Evolutionary conservation across 2,888 invertebrate species (phyloP).

Genomic region (Aphrophora alni): DNA sequence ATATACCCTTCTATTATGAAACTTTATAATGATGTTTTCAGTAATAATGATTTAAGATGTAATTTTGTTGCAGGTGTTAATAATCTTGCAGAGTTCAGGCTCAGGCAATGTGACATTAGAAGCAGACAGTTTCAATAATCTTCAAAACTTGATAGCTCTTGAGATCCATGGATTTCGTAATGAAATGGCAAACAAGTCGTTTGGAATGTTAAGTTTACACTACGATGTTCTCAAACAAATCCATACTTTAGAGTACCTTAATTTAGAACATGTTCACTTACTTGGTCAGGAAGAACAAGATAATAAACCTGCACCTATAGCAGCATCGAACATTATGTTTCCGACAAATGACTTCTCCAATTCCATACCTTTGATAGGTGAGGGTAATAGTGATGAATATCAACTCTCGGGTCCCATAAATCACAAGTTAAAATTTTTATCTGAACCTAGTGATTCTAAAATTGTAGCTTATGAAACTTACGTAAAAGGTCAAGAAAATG

Average conservation of each 20-base stretch:
- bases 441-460: conserved; percentile 59
- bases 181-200: conserved; percentile 38
- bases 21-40: too few species aligned
- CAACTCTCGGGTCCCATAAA: neutral
- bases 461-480: conserved; percentile 70
- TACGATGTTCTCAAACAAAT: conserved; percentile 54
- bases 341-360: conserved; percentile 17
- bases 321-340: conserved; percentile 9
- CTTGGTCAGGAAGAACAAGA: conserved; percentile 51
- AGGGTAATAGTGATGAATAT: conserved; percentile 15
- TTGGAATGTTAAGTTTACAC: conserved; percentile 49
- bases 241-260: conserved; percentile 59
- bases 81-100: conserved; percentile 64
- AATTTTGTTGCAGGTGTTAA: conserved; percentile 58
- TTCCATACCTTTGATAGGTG: neutral
- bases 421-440: conserved; percentile 2
- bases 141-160: conserved; percentile 63
- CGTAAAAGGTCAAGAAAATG: conserved; percentile 61
- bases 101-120: conserved; percentile 59
- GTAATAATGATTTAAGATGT: too few species aligned
- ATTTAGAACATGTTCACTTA: conserved; percentile 61
- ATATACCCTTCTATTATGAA: too few species aligned
- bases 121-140: conserved; percentile 59
- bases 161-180: conserved; percentile 65
- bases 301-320: conserved; percentile 32